Conservation (phyloP, 2,797 vertebrate species). For the Lutjanus argentimaculatus region DNA sequence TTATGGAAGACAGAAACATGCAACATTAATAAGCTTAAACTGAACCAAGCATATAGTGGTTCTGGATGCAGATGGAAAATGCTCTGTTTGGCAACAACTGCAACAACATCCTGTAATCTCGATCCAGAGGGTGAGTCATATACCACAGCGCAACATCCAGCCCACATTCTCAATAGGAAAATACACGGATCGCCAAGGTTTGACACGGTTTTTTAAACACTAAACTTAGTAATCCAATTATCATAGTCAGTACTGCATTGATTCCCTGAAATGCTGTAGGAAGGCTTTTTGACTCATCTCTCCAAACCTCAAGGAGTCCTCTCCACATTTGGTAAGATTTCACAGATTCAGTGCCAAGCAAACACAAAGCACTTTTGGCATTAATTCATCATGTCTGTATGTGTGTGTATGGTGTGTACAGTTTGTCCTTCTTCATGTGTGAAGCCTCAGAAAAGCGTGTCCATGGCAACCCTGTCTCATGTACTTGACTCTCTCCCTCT, state of each 20-base stretch:
- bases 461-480: slow-evolving; percentile 73
- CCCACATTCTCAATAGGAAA: slow-evolving; percentile 50
- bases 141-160: slow-evolving; percentile 62
- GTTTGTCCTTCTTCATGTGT: slow-evolving; percentile 45
- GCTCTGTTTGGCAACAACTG: slow-evolving; percentile 60
- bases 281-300: slow-evolving; percentile 44
- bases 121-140: slow-evolving; percentile 74
- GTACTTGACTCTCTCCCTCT: slow-evolving; percentile 43
- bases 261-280: slow-evolving; percentile 49
- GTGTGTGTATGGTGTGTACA: slow-evolving; percentile 22
- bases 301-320: slow-evolving; percentile 47
- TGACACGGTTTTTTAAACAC: slow-evolving; percentile 56
- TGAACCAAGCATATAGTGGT: slow-evolving; percentile 51
- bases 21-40: slow-evolving; percentile 74
- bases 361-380: slow-evolving; percentile 53
- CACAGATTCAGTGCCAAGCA: slow-evolving; percentile 51
- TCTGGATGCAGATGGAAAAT: slow-evolving; percentile 63
- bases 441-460: slow-evolving; percentile 59
- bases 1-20: slow-evolving; percentile 69
- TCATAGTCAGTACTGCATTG: slow-evolving; percentile 32
- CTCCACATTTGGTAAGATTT: slow-evolving; percentile 54
- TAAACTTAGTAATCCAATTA: slow-evolving; percentile 65
- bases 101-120: slow-evolving; percentile 71
- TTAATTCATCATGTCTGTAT: slow-evolving; percentile 36
- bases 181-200: slow-evolving; percentile 47